Conservation (phyloP, 2,797 vertebrate genomes). For the Fringilla coelebs region DNA sequence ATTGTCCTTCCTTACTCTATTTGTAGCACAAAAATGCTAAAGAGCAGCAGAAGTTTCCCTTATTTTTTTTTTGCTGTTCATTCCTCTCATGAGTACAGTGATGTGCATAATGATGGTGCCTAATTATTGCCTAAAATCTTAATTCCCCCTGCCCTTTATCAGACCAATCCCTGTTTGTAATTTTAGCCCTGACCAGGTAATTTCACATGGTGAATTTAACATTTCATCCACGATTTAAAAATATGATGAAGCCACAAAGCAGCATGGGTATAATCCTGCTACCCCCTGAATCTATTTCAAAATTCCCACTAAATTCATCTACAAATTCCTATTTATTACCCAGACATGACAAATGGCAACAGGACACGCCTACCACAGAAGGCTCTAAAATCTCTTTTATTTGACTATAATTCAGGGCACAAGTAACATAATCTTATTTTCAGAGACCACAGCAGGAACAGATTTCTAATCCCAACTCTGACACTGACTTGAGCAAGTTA, state of each 20-base stretch:
- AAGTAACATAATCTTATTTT: not conserved
- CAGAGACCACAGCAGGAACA: not conserved
- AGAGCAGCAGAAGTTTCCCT: not conserved
- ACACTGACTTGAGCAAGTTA: not conserved
- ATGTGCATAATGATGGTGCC: not conserved
- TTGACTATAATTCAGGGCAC: not conserved
- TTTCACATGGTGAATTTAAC: not conserved
- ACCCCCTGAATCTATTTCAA: not conserved
- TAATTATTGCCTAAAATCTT: not conserved
- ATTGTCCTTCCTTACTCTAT: not conserved
- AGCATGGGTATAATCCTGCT: not conserved
- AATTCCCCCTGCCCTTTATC: not conserved
- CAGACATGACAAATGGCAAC: not conserved
- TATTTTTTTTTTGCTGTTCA: not conserved
- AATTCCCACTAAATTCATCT: not conserved
- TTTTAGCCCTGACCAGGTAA: not conserved
- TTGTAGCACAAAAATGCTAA: not conserved
- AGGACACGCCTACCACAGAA: not conserved
- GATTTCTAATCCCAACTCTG: conserved; percentile 9
- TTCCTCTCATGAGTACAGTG: not conserved
- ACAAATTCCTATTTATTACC: not conserved
- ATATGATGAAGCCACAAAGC: not conserved
- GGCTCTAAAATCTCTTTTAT: not conserved
- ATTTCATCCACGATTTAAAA: not conserved
- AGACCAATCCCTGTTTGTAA: not conserved